Conservation (phyloP, 2,888 invertebrate genomes). For the Cheilosia scutellata region DNA sequence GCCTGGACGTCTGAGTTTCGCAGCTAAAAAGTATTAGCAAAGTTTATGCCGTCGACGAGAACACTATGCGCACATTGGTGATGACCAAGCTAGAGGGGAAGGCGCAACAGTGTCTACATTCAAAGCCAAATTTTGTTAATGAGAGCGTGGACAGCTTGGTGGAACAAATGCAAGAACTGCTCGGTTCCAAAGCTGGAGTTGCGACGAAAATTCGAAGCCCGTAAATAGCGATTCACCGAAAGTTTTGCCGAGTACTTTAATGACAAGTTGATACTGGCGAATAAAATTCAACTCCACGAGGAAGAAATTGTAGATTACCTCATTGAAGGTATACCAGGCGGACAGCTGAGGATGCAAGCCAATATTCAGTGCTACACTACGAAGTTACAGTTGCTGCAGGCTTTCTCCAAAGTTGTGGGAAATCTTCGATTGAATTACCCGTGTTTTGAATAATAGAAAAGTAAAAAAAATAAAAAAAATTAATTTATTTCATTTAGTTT, state of each 20-base stretch:
- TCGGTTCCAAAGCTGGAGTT: conserved; percentile 6
- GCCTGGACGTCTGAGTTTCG: conserved; percentile 3
- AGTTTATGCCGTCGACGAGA: not conserved
- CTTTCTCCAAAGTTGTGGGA: too few species aligned
- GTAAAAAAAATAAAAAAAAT: too few species aligned
- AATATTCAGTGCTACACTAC: conserved; percentile 28
- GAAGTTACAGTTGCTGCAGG: conserved; percentile 16
- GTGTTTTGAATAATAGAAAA: too few species aligned
- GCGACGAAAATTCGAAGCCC: conserved; percentile 30
- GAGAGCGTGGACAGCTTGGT: conserved; percentile 42
- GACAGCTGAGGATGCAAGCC: conserved; percentile 33
- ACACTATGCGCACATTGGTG: not conserved
- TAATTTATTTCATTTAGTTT: too few species aligned
- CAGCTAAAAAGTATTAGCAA: conserved; percentile 1
- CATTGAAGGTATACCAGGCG: conserved; percentile 42
- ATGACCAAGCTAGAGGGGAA: conserved; percentile 8
- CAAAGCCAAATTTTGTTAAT: conserved; percentile 49
- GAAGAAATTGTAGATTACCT: conserved; percentile 30
- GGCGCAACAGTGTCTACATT: conserved; percentile 58
- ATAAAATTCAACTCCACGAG: conserved; percentile 12
- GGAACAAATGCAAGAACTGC: conserved; percentile 23
- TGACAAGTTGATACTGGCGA: conserved; percentile 23
- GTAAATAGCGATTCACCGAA: conserved; percentile 14
- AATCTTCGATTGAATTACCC: too few species aligned
- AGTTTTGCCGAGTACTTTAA: conserved; percentile 24